phyloP scores from a whole-genome alignment of 2,888 invertebrate species.

The Mythimna vitellina region DNA sequence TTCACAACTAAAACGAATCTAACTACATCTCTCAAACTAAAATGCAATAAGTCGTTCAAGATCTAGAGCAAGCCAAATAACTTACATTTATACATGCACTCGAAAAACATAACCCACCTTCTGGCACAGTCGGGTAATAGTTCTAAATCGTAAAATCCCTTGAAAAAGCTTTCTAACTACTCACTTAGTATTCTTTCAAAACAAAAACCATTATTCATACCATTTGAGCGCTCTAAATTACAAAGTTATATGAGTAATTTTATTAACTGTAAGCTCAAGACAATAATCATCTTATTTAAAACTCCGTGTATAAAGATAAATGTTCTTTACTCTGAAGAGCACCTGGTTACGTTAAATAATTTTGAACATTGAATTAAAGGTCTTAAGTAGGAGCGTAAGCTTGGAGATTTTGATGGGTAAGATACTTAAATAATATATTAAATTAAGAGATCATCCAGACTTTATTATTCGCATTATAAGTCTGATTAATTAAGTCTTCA shows the following conservation, averaged over 20 bases:
- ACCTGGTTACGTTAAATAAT: constrained; percentile 41
- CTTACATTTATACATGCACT: too few species aligned
- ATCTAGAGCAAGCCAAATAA: too few species aligned
- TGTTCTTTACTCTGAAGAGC: constrained; percentile 40
- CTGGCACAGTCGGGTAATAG: too few species aligned
- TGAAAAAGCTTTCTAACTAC: constrained; percentile 8
- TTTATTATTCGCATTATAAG: neutral
- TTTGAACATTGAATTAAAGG: constrained; percentile 50
- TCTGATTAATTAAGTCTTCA: neutral
- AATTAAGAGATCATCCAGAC: neutral
- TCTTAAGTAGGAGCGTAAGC: constrained; percentile 17
- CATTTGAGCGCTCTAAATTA: constrained; percentile 50
- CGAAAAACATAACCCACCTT: too few species aligned
- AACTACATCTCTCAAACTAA: too few species aligned
- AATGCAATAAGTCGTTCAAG: too few species aligned
- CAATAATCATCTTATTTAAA: constrained; percentile 60
- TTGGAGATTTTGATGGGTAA: constrained; percentile 20
- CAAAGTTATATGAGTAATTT: constrained; percentile 61
- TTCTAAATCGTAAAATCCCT: neutral
- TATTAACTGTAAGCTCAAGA: constrained; percentile 61
- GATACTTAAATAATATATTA: constrained; percentile 20
- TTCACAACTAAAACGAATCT: too few species aligned
- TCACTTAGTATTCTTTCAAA: constrained; percentile 18
- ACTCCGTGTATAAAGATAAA: constrained; percentile 58
- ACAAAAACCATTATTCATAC: constrained; percentile 44